Conservation (phyloP, 2,888 invertebrate species). For the Rambutsinella grinnellia region DNA sequence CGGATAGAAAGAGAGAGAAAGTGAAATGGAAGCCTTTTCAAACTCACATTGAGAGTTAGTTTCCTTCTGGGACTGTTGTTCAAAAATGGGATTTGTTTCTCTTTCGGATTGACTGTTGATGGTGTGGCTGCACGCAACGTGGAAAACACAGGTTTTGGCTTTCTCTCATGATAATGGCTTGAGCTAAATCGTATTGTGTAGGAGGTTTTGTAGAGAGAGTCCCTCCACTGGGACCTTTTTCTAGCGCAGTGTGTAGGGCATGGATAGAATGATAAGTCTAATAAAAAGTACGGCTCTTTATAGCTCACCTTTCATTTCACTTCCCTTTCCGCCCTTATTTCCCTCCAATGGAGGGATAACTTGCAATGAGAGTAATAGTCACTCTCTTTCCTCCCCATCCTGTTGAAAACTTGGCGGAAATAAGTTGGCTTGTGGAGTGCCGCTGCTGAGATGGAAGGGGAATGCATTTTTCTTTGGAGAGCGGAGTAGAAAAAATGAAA, state of each 20-base stretch:
- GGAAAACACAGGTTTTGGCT: too few relatives aligned
- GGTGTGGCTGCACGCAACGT: background rate
- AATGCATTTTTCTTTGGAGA: background rate
- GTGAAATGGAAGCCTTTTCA: background rate
- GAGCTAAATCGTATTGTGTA: too few relatives aligned
- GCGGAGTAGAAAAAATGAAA: background rate
- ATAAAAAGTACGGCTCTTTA: too few relatives aligned
- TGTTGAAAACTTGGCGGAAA: background rate
- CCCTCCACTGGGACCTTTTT: too few relatives aligned
- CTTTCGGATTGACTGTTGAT: background rate
- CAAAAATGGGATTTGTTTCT: background rate
- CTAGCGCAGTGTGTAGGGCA: too few relatives aligned
- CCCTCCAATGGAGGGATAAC: background rate
- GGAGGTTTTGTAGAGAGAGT: too few relatives aligned
- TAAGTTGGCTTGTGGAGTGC: background rate
- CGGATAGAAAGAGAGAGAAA: too few relatives aligned
- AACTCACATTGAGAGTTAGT: background rate
- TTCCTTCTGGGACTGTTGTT: background rate
- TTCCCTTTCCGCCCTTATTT: background rate
- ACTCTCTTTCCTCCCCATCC: background rate
- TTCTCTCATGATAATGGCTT: too few relatives aligned
- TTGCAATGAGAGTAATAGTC: background rate
- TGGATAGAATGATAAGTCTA: too few relatives aligned
- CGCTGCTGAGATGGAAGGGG: background rate
- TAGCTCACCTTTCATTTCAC: background rate